Evolutionary conservation across 2,113 vertebrate genomes (phyloP).

Genomic region (Sciurus niger): DNA sequence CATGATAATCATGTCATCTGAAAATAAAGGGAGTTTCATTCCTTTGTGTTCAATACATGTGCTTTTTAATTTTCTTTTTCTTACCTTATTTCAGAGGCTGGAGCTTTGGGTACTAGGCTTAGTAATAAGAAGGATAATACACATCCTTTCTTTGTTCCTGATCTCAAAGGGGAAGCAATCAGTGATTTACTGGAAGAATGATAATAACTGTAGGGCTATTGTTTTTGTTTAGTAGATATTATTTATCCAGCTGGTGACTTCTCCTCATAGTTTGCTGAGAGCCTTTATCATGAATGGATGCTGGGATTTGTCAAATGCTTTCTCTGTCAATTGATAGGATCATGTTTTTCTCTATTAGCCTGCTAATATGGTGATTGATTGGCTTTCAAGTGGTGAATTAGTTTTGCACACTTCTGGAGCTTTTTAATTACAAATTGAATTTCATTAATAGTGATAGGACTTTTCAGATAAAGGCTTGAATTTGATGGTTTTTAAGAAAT

Average conservation of each 20-base stretch:
- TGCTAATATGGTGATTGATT: background rate
- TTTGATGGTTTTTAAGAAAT: background rate
- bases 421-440: background rate
- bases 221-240: background rate
- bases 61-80: slow-evolving; percentile 3
- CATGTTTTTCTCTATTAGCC: background rate
- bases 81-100: background rate
- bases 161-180: background rate
- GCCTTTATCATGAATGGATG: background rate
- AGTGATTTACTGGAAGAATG: background rate
- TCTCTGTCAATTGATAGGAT: background rate
- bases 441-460: background rate
- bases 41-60: background rate
- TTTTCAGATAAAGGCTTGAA: background rate
- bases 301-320: background rate
- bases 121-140: background rate
- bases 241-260: background rate
- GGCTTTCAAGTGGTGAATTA: slow-evolving; percentile 23
- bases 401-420: background rate
- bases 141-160: background rate
- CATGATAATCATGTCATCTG: background rate
- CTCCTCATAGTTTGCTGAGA: background rate
- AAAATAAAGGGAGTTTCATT: background rate
- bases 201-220: background rate
- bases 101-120: background rate